A percentile compares a stretch with the other conserved stretches of the same genome.
phyloP scores from a whole-genome alignment of 2,888 invertebrate genomes.

The Rapana venosa region DNA sequence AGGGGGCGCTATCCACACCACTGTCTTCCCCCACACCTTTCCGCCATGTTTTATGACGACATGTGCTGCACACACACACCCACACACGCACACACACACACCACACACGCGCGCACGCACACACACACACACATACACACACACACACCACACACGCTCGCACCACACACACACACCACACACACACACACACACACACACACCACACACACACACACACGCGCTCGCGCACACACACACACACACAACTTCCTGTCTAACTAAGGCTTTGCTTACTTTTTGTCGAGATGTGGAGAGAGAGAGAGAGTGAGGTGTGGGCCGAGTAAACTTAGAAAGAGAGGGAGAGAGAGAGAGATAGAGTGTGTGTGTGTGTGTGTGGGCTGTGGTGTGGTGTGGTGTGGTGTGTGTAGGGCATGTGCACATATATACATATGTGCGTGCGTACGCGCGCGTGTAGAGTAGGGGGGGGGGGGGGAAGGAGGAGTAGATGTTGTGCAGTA shows the following conservation, averaged over 20 bases:
- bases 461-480: neutral
- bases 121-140: neutral
- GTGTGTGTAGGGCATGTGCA: neutral
- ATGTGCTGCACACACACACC: neutral
- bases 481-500: neutral
- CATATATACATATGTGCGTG: neutral
- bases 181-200: neutral
- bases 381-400: neutral
- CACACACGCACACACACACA: neutral
- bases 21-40: conserved; percentile 7
- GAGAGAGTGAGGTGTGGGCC: neutral
- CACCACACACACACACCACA: neutral
- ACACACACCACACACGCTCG: neutral
- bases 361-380: no score
- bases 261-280: neutral
- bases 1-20: neutral
- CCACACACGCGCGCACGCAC: neutral
- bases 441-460: neutral
- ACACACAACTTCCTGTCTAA: neutral
- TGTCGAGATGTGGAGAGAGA: neutral
- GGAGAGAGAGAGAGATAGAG: neutral
- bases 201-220: neutral
- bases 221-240: neutral
- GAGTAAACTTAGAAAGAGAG: neutral
- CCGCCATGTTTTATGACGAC: conserved; percentile 19